These are phyloP conservation scores for Centroberyx gerrardi DNA, from an alignment of 2,797 vertebrate species.

Conservation along the genomic window DNA sequence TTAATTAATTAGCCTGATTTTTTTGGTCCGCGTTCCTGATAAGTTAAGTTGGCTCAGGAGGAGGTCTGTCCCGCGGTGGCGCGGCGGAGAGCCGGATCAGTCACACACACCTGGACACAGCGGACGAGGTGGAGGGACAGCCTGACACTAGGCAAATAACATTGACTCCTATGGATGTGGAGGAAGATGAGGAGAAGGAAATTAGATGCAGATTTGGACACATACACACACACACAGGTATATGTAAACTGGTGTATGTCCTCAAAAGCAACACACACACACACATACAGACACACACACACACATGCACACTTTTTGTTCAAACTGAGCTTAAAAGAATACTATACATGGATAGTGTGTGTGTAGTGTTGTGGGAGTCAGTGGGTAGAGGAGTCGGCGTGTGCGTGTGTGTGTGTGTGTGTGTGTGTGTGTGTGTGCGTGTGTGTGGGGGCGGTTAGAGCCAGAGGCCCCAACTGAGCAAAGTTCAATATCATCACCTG, in stretches of 20 bases:
- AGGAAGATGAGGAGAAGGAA: constrained; percentile 8
- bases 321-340: no score
- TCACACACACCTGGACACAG: constrained; percentile 73
- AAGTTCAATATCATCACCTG: constrained; percentile 79
- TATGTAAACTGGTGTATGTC: no score
- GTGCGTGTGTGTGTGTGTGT: constrained; percentile 21
- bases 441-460: constrained; percentile 4
- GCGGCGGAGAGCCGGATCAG: constrained; percentile 35
- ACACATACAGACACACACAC: not conserved
- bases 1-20: constrained; percentile 90
- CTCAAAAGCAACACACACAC: no score
- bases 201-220: constrained; percentile 3
- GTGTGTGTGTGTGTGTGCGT: constrained; percentile 48
- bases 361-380: constrained; percentile 4
- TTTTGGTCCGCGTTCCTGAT: constrained; percentile 81
- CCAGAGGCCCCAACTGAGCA: constrained; percentile 44
- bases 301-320: no score
- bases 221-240: not conserved
- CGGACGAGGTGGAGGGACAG: not conserved
- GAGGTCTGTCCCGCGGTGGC: constrained; percentile 64
- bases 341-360: constrained; percentile 4
- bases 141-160: constrained; percentile 11
- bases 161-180: constrained; percentile 17
- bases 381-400: constrained; percentile 10
- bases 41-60: constrained; percentile 84